phyloP scores from a whole-genome alignment of 2,888 invertebrate species.

The Globia sparganii region DNA sequence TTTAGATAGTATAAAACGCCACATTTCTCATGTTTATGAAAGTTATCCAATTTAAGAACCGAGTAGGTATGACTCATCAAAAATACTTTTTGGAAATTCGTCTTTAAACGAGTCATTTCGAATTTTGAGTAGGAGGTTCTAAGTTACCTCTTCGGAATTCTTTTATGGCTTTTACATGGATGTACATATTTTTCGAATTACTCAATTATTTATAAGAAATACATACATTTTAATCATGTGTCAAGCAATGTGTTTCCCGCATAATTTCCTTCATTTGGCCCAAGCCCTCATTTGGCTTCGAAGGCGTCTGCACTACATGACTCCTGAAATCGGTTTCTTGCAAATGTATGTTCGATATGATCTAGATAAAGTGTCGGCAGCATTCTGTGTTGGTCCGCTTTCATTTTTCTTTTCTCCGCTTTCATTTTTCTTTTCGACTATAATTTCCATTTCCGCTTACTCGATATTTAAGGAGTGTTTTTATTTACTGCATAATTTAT shows the following conservation, averaged over 20 bases:
- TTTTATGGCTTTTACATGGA: neutral
- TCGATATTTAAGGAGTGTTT: neutral
- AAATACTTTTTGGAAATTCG: neutral
- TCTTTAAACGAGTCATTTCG: constrained; percentile 3
- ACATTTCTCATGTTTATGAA: neutral
- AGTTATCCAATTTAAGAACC: neutral
- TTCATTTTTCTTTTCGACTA: neutral
- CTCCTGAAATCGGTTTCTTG: constrained; percentile 23
- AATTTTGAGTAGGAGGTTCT: neutral
- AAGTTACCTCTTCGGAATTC: neutral
- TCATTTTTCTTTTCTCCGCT: neutral
- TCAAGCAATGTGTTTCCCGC: neutral
- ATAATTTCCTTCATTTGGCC: constrained; percentile 21
- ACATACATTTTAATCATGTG: neutral
- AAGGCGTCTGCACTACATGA: constrained; percentile 8
- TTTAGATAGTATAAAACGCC: neutral
- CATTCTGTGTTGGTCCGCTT: neutral
- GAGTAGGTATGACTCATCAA: constrained; percentile 1
- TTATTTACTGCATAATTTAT: constrained; percentile 5
- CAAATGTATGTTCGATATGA: constrained; percentile 25
- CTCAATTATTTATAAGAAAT: neutral
- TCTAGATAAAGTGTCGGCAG: constrained; percentile 13
- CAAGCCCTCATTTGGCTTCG: neutral
- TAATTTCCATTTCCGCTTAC: neutral
- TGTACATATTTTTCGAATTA: constrained; percentile 6